Evolutionary conservation across 2,113 vertebrate genomes (phyloP), one percentile per base, ranked within the genome.

Genomic region (Gavia stellata): DNA sequence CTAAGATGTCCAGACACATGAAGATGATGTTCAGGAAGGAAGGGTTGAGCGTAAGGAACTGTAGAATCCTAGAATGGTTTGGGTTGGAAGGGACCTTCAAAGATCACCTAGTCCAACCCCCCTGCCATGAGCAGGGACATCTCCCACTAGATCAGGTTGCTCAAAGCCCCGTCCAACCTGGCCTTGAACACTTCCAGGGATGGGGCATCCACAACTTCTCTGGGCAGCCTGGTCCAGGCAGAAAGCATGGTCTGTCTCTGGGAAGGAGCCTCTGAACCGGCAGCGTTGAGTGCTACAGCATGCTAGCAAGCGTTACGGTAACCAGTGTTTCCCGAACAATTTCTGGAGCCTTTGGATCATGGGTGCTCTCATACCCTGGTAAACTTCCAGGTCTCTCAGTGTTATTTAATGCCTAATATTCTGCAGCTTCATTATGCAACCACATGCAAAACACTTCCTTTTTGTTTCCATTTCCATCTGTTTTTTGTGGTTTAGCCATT

Each of bases 361-460:
- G 44, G 71, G 16, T 85, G 34, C 9, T 55, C 45, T 68, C 79
- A 58, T 7, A 28, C 6, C 24, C 13, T 29, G 31, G 18, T 45
- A 21, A 70, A 79, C 52, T 62, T 66, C 81, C 90, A 84, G 7
- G 20, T n/a, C 20, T 68, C 65, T 66, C 29, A 7, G 2, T 0
- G 49, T 7, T 49, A 7, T 61, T 83, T n/a, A 83, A 66, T 88
- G 24, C 73, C 38, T 26, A 34, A 59, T 81, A 67, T 63, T 53
- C 80, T 36, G 17, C 49, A 79, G 18, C 45, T 24, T 79, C 66
- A 15, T 68, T 70, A 68, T 40, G 70, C 38, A 44, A 53, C 87
- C 79, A 5, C 62, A 85, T 42, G 86, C 77, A 83, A 95, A 92
- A 68, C 59, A 1, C 71, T 86, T 95, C 91, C 90, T 53, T 73